Evolutionary conservation across 2,888 invertebrate genomes (phyloP).

Genomic region (Athripsodes cinereus): DNA sequence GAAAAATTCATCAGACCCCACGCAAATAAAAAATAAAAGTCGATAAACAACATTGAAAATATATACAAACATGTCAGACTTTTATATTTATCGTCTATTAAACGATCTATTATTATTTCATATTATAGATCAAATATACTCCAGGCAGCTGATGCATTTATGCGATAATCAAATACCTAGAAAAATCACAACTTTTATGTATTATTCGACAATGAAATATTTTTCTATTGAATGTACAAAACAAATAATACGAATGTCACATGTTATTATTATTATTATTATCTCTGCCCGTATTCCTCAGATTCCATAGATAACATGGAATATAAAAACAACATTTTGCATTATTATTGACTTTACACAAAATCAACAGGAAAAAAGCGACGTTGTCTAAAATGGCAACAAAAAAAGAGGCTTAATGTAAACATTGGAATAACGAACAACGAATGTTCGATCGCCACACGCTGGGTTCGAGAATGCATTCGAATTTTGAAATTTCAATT

Average conservation of each 20-base stretch:
- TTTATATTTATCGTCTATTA: background rate
- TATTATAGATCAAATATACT: background rate
- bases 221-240: background rate
- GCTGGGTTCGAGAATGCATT: conserved; percentile 23
- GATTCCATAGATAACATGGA: conserved; percentile 1
- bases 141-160: background rate
- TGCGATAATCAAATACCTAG: conserved; percentile 2
- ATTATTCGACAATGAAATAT: background rate
- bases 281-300: background rate
- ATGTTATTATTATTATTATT: background rate
- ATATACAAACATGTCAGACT: background rate
- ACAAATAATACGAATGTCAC: background rate
- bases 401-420: conserved; percentile 15
- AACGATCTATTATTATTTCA: too few relatives aligned
- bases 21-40: background rate
- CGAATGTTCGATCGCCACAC: conserved; percentile 19
- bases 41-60: background rate
- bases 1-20: conserved; percentile 1
- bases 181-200: background rate
- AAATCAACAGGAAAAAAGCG: conserved; percentile 7
- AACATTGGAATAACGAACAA: conserved; percentile 23
- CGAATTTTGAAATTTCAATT: conserved; percentile 28
- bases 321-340: conserved; percentile 9
- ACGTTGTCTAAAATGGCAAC: background rate
- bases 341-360: conserved; percentile 23